phyloP scores from a whole-genome alignment of 2,888 invertebrate species.

The Sarcophaga caerulescens region DNA sequence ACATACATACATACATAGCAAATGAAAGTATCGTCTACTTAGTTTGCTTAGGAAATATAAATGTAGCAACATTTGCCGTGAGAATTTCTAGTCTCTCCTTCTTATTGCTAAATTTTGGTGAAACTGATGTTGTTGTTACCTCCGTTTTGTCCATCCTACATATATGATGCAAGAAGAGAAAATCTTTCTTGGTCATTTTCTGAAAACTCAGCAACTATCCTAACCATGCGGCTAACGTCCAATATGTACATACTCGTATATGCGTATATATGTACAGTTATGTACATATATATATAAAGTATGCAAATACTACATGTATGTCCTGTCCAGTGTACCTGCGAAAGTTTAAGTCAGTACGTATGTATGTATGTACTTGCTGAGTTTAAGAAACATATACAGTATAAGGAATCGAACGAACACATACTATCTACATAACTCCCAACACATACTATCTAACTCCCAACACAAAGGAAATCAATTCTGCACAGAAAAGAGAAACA shows the following conservation, averaged over 20 bases:
- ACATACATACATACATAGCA: neutral
- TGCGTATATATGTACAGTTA: neutral
- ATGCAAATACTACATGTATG: slow-evolving; percentile 28
- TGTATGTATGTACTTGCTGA: neutral
- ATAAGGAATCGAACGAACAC: too few relatives aligned
- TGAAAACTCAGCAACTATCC: slow-evolving; percentile 57
- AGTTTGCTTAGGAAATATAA: slow-evolving; percentile 53
- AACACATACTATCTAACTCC: slow-evolving; percentile 38
- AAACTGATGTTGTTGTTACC: slow-evolving; percentile 12
- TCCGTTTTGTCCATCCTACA: slow-evolving; percentile 28
- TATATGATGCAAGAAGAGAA: slow-evolving; percentile 35
- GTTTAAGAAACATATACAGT: slow-evolving; percentile 15
- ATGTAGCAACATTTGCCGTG: slow-evolving; percentile 59
- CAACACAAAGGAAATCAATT: slow-evolving; percentile 56
- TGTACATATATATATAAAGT: neutral
- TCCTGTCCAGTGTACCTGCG: slow-evolving; percentile 2
- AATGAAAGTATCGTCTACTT: slow-evolving; percentile 31
- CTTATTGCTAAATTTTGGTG: neutral
- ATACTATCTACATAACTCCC: slow-evolving; percentile 41
- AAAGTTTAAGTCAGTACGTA: neutral
- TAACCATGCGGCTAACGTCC: slow-evolving; percentile 34
- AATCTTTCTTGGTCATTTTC: slow-evolving; percentile 45
- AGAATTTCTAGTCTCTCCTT: slow-evolving; percentile 44
- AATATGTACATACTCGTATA: neutral
- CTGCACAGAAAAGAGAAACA: slow-evolving; percentile 68